These are phyloP conservation scores for Idaea aversata DNA, from an alignment of 2,888 invertebrate species.

Conservation along the genomic window DNA sequence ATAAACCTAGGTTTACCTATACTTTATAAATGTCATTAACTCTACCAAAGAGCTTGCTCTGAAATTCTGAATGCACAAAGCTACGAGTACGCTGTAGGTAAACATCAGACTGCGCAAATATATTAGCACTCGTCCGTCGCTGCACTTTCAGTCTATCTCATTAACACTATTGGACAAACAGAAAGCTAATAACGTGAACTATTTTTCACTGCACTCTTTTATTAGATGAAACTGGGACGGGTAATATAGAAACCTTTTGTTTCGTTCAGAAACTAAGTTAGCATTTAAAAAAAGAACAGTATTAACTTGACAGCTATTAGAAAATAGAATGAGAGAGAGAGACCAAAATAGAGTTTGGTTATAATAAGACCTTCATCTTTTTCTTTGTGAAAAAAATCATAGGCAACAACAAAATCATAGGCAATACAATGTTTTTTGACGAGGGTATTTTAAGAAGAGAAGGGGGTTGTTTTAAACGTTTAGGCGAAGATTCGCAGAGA, in stretches of 20 bases:
- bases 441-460: too few relatives aligned
- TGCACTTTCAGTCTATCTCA: constrained; percentile 16
- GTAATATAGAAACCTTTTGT: neutral
- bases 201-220: constrained; percentile 11
- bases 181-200: constrained; percentile 13
- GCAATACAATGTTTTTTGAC: too few relatives aligned
- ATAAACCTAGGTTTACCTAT: too few relatives aligned
- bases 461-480: too few relatives aligned
- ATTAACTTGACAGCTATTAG: too few relatives aligned
- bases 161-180: constrained; percentile 18
- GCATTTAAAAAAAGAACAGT: too few relatives aligned
- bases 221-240: constrained; percentile 5
- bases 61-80: neutral
- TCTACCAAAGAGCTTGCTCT: neutral
- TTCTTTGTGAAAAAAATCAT: too few relatives aligned
- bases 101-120: neutral
- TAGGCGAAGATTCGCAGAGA: too few relatives aligned
- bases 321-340: too few relatives aligned
- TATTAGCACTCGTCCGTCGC: neutral
- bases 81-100: neutral
- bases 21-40: neutral
- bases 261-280: neutral
- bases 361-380: too few relatives aligned
- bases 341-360: too few relatives aligned
- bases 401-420: too few relatives aligned